These are phyloP conservation scores for Galemys pyrenaicus DNA, from an alignment of 2,113 vertebrate genomes.

Conservation along the genomic window DNA sequence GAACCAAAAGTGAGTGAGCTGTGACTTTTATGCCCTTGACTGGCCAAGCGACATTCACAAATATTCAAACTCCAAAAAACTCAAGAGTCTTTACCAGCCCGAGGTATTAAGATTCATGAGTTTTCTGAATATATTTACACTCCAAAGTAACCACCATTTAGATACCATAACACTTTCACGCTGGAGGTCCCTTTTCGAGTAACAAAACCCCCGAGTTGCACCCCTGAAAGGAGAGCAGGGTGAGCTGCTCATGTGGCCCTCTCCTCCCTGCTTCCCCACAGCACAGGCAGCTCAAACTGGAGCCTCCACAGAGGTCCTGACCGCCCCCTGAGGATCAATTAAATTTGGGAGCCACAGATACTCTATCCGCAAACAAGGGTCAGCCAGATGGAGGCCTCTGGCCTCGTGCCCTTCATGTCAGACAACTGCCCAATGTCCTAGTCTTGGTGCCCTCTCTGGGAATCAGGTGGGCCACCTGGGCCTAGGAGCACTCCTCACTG, in stretches of 20 bases:
- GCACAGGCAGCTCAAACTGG: not conserved
- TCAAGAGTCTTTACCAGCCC: not conserved
- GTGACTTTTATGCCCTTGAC: not conserved
- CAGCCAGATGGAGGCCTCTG: not conserved
- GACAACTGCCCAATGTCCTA: not conserved
- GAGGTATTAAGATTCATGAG: not conserved
- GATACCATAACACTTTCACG: not conserved
- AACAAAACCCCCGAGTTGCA: not conserved
- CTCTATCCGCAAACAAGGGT: not conserved
- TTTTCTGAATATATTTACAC: not conserved
- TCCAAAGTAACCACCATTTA: not conserved
- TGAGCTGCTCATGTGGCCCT: not conserved
- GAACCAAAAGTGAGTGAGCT: not conserved
- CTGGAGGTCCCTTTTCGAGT: not conserved
- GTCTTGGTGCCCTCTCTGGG: not conserved
- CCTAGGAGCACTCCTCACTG: too few relatives aligned
- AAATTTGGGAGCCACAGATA: too few relatives aligned
- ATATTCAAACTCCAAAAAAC: not conserved
- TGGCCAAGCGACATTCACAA: not conserved
- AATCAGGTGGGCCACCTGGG: not conserved
- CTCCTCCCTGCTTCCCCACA: not conserved
- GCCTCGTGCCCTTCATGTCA: fast-evolving
- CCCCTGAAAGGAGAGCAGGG: not conserved
- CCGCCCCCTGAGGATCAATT: not conserved
- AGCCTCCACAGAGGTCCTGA: not conserved